Conservation (phyloP, 35 echinoderm and acorn worm genomes). For the Apostichopus japonicus region DNA sequence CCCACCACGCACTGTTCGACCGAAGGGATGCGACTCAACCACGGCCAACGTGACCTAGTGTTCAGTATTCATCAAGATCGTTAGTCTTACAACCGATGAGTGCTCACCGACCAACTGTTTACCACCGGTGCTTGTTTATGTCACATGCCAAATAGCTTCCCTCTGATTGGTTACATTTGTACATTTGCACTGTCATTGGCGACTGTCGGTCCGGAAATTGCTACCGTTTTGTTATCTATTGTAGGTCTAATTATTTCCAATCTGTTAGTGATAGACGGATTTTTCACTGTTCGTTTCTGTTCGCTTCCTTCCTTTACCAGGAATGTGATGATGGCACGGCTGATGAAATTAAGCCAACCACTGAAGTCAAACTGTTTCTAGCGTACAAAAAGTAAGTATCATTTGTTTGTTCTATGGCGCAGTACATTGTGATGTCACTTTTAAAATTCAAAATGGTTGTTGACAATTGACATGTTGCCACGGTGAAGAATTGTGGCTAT, state of each 20-base stretch:
- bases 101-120: too few species aligned
- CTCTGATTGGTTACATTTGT: neutral
- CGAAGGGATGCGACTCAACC: too few species aligned
- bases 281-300: neutral
- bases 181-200: neutral
- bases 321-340: conserved; percentile 83
- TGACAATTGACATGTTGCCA: too few species aligned
- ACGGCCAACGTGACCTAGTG: too few species aligned
- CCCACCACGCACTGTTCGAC: too few species aligned
- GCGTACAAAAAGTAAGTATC: conserved; percentile 95
- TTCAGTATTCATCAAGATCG: too few species aligned
- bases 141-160: too few species aligned
- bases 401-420: too few species aligned
- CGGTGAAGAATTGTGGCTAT: too few species aligned
- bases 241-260: neutral
- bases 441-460: too few species aligned
- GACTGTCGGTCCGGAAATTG: neutral
- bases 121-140: too few species aligned
- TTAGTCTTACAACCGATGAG: neutral
- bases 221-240: neutral
- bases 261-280: neutral
- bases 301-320: conserved; percentile 50
- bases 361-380: conserved; percentile 88
- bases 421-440: too few species aligned
- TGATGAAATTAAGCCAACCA: conserved; percentile 80